Evolutionary conservation across 2,888 invertebrate genomes (phyloP).

Genomic region (Paralinhomoeus sp.): DNA sequence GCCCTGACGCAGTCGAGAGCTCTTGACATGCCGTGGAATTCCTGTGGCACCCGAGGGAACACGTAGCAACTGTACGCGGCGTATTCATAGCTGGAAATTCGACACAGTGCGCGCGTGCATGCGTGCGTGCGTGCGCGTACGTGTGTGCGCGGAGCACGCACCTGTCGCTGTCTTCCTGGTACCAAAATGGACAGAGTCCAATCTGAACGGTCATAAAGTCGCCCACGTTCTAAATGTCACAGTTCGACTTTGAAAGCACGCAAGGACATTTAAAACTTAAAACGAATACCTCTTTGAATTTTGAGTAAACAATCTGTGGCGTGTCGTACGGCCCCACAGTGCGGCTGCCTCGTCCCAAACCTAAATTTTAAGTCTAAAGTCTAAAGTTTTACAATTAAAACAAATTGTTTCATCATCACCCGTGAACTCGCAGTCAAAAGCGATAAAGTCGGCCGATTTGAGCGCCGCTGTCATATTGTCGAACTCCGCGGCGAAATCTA

Average conservation of each 20-base stretch:
- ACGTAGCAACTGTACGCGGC: conserved; percentile 26
- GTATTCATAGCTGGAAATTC: conserved; percentile 15
- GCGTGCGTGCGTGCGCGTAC: too few species aligned
- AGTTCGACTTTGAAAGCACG: background rate
- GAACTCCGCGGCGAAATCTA: conserved; percentile 1
- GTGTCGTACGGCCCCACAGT: background rate
- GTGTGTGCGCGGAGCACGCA: background rate
- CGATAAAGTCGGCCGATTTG: background rate
- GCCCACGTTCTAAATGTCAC: background rate
- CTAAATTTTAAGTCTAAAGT: too few species aligned
- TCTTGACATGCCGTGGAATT: background rate
- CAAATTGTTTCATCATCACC: too few species aligned
- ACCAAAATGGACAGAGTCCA: background rate
- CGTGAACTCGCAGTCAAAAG: conserved; percentile 3
- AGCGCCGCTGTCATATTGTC: background rate
- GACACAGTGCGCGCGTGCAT: too few species aligned
- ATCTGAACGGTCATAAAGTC: conserved; percentile 1
- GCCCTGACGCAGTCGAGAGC: too few species aligned
- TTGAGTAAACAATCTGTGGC: background rate
- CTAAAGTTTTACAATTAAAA: too few species aligned
- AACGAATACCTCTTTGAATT: background rate
- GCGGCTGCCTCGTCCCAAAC: background rate
- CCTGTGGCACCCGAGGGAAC: conserved; percentile 14
- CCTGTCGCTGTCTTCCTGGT: background rate
- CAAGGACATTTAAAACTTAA: background rate